These are phyloP conservation scores for Neodiprion virginianus DNA, from an alignment of 1,140 invertebrate genomes.

Conservation along the genomic window DNA sequence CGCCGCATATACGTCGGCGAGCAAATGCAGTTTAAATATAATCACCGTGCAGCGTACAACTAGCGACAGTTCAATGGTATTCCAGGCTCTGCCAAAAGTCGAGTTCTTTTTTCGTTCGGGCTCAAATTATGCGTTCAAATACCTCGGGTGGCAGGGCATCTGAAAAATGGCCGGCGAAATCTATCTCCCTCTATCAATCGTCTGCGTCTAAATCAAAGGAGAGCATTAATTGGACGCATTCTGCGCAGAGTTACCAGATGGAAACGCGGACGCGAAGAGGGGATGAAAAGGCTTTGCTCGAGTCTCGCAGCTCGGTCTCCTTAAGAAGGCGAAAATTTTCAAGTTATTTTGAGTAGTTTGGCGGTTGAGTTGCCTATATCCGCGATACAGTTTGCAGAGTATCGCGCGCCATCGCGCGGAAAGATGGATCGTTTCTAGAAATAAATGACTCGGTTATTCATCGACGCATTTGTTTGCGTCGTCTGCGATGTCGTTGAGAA, in stretches of 20 bases:
- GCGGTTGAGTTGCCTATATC: constrained; percentile 28
- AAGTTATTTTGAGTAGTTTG: constrained; percentile 50
- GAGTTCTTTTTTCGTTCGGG: not conserved
- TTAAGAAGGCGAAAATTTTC: constrained; percentile 39
- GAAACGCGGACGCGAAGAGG: not conserved
- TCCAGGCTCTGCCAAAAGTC: not conserved
- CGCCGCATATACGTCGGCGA: not conserved
- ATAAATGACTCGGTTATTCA: constrained; percentile 63
- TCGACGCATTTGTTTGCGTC: constrained; percentile 60
- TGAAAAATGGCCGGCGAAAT: constrained; percentile 26
- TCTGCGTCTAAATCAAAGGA: constrained; percentile 32
- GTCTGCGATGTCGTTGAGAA: constrained; percentile 33
- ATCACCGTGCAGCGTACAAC: not conserved
- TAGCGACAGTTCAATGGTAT: constrained; percentile 7
- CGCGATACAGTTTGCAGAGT: constrained; percentile 3
- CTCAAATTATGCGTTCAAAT: constrained; percentile 7
- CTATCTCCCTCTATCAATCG: constrained; percentile 25
- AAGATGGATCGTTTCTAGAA: constrained; percentile 60
- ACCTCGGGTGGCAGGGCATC: not conserved
- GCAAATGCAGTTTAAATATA: constrained; percentile 5
- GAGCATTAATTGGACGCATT: constrained; percentile 43
- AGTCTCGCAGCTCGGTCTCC: not conserved
- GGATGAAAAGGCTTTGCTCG: not conserved
- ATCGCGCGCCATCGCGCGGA: constrained; percentile 23
- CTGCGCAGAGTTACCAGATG: not conserved